Evolutionary conservation across 1,140 invertebrate genomes (phyloP).

Genomic region (Philotrypesis tridentata): DNA sequence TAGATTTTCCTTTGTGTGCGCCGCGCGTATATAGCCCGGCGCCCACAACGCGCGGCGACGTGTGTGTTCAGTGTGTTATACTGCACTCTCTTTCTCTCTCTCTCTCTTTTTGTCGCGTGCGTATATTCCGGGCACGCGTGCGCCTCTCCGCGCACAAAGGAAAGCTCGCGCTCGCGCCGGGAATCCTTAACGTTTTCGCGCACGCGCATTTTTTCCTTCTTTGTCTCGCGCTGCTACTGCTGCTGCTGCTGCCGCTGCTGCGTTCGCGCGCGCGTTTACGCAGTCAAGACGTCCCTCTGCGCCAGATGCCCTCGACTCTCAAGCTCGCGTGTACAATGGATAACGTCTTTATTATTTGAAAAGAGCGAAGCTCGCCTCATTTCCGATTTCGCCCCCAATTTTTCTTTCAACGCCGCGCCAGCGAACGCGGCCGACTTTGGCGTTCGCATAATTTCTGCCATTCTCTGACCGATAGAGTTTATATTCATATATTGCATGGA

Average conservation of each 20-base stretch:
- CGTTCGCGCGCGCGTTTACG: not conserved
- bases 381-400: no score
- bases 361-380: no score
- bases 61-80: slow-evolving; percentile 6
- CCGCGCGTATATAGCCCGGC: no score
- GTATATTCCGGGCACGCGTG: slow-evolving; percentile 33
- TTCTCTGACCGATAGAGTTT: not conserved
- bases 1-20: slow-evolving; percentile 44
- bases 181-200: slow-evolving; percentile 48
- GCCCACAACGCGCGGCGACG: slow-evolving; percentile 1
- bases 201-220: slow-evolving; percentile 18
- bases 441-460: not conserved
- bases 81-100: not conserved
- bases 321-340: not conserved
- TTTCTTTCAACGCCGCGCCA: not conserved
- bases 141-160: slow-evolving; percentile 57
- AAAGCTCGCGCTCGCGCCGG: slow-evolving; percentile 45
- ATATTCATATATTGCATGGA: slow-evolving; percentile 7
- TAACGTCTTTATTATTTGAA: slow-evolving; percentile 1
- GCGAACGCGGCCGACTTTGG: not conserved
- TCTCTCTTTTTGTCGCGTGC: not conserved
- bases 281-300: not conserved
- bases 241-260: no score
- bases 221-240: no score
- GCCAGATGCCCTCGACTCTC: not conserved